Base-by-base conservation (phyloP, 2,113 vertebrate species). In the Upupa epops region DNA sequence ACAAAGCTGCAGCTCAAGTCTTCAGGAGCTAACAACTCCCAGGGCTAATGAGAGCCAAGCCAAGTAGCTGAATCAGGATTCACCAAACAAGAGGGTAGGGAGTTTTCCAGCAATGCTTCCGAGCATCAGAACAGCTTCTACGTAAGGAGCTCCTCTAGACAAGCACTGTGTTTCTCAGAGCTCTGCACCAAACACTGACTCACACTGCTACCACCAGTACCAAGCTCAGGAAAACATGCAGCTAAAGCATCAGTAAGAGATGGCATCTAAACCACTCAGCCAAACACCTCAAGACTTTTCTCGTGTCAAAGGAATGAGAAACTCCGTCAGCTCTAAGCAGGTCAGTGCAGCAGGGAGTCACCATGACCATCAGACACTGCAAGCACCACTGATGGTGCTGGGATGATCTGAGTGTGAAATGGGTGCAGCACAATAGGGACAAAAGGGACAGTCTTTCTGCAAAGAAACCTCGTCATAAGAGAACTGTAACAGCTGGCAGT, bases 151-250 rank as follows among this genome's bases (percentile, higher is more conserved):
- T 63, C 4, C 36, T 46, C 7, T 6, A 46, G 45, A 46, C 1
- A 70, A 71, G 52, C 3, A 10, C 25, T 55, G 22, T 31, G 13
- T 3, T 48, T 13, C 58, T 55, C 42, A 52, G 19, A 29, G 58
- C 20, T 5, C 4, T 3, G 6, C 34, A 26, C 8, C 18, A 17
- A 51, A 17, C 29, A n/a, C 25, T 1, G 3, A 31, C 8, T 13
- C 3, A 18, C 0, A 0, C 42, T 51, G 52, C 73, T 54, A 8
- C 1, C 1, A 1, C 32, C 13, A 68, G n/a, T 45, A 59, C 1
- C 0, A 22, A 68, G 75, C 55, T 92, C 60, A 31, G 74, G 21
- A 66, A n/a, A 21, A 48, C 8, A 58, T 17, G 13, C 75, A 61
- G 55, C 24, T 37, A 42, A 24, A 66, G 32, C 31, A 52, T 5